These are phyloP conservation scores for Acanthopleura granulata DNA, from an alignment of 2,888 invertebrate species.

Conservation along the genomic window DNA sequence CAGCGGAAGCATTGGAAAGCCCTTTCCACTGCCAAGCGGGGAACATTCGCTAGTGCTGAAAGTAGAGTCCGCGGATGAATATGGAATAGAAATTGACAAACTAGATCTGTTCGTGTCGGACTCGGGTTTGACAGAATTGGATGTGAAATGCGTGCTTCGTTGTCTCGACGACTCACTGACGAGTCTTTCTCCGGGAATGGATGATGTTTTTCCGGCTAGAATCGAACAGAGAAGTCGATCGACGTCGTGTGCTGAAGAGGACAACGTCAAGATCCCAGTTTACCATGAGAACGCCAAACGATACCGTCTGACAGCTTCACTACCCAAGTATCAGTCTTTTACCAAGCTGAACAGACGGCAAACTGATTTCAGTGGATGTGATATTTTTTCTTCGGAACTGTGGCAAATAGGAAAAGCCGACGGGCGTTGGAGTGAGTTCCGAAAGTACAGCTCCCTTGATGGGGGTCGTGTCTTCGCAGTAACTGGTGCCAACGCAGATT, in stretches of 20 bases:
- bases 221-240: background rate
- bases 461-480: background rate
- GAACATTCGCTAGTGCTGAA: conserved; percentile 36
- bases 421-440: background rate
- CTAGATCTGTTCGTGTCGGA: conserved; percentile 40
- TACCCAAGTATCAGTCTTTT: background rate
- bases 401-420: background rate
- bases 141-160: background rate
- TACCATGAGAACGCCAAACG: background rate
- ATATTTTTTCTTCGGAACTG: background rate
- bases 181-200: background rate
- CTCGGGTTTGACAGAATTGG: conserved; percentile 30
- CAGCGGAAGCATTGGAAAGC: conserved; percentile 35
- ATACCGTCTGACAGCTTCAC: background rate
- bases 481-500: background rate
- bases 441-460: background rate
- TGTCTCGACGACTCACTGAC: background rate
- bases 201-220: background rate
- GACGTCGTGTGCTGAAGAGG: background rate
- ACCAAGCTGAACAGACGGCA: background rate
- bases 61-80: background rate
- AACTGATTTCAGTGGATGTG: background rate
- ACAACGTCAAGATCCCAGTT: background rate
- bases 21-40: conserved; percentile 33
- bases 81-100: conserved; percentile 43